Conservation (phyloP, 2,113 vertebrate species). For the Nyctereutes procyonoides region DNA sequence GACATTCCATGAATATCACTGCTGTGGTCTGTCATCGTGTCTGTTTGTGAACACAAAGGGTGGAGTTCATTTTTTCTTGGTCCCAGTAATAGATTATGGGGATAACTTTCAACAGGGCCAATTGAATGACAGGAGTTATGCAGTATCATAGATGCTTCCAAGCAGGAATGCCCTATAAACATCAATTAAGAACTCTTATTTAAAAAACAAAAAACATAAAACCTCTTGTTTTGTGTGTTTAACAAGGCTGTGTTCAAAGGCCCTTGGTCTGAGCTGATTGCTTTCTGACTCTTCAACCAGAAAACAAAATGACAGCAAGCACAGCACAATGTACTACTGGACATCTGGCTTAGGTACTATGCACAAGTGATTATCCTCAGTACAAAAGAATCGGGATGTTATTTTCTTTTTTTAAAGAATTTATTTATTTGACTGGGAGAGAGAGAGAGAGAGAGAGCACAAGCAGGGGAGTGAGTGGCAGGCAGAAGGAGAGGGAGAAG, state of each 20-base stretch:
- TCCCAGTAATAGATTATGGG: background rate
- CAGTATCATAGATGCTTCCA: background rate
- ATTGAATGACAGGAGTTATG: no score
- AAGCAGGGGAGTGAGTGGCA: no score
- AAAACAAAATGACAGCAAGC: background rate
- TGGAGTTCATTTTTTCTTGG: background rate
- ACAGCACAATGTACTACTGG: rapidly evolving
- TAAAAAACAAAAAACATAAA: background rate
- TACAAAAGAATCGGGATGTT: background rate
- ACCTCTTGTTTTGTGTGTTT: background rate
- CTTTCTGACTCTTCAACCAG: background rate
- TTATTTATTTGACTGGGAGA: no score
- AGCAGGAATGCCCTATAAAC: background rate
- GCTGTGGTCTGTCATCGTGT: background rate
- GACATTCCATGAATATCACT: background rate
- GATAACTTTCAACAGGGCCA: background rate
- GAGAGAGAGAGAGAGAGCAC: no score
- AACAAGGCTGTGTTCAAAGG: background rate
- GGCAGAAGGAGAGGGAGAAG: no score
- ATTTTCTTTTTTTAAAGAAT: no score
- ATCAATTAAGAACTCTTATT: background rate
- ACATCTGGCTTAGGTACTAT: background rate
- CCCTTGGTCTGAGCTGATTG: background rate
- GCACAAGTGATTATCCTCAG: background rate
- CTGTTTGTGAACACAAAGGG: background rate